Conservation (phyloP, 37 sponge, comb jelly and placozoan species). For the Oopsacas minuta region DNA sequence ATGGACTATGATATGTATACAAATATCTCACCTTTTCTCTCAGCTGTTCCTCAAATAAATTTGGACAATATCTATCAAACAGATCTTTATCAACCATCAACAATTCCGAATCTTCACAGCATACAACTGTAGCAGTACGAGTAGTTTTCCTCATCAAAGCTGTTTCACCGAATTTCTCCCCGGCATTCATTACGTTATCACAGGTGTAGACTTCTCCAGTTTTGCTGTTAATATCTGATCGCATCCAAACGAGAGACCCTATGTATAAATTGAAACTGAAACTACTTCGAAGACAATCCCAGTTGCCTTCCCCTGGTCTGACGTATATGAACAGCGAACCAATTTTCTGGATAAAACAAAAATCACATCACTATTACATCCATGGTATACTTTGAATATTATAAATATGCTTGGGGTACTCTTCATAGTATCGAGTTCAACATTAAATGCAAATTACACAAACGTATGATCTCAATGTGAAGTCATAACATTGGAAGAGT, state of each 20-base stretch:
- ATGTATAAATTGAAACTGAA: too few species aligned
- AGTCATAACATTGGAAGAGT: too few species aligned
- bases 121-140: background rate
- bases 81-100: background rate
- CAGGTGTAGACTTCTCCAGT: background rate
- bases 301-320: too few species aligned
- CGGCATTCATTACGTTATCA: background rate
- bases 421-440: too few species aligned
- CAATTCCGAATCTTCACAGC: constrained; percentile 13
- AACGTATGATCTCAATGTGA: too few species aligned
- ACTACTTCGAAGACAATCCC: background rate
- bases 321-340: too few species aligned
- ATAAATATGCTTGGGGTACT: too few species aligned
- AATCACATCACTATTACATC: too few species aligned
- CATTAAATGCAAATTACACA: too few species aligned
- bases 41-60: constrained; percentile 1
- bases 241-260: background rate
- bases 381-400: too few species aligned
- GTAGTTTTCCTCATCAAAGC: background rate
- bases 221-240: background rate
- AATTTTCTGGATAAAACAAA: too few species aligned
- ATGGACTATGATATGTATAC: too few species aligned
- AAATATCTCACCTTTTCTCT: background rate
- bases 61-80: background rate
- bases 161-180: background rate